These are phyloP conservation scores for Proisotoma minuta DNA, from an alignment of 2,888 invertebrate genomes.

Conservation along the genomic window DNA sequence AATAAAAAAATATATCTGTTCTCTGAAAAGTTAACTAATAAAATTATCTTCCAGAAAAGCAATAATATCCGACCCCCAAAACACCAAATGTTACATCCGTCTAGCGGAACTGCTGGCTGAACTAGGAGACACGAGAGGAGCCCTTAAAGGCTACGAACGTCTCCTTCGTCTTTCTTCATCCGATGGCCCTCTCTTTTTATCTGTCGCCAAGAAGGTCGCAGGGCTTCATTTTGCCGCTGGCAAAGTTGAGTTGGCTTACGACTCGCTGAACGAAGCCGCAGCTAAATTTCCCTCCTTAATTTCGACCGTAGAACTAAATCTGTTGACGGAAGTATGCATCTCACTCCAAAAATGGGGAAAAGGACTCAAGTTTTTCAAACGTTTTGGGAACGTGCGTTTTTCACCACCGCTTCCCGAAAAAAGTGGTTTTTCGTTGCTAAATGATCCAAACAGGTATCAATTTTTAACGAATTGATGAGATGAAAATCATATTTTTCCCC, in stretches of 20 bases:
- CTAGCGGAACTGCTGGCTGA: slow-evolving; percentile 66
- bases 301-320: slow-evolving; percentile 76
- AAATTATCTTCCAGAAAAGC: no score
- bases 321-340: slow-evolving; percentile 75
- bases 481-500: no score
- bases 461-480: no score
- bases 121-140: slow-evolving; percentile 60
- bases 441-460: no score
- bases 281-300: no score
- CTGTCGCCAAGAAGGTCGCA: slow-evolving; percentile 67
- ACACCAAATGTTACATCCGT: slow-evolving; percentile 66
- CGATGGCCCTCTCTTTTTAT: slow-evolving; percentile 48
- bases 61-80: slow-evolving; percentile 66
- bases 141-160: slow-evolving; percentile 68
- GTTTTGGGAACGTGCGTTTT: slow-evolving; percentile 8
- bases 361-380: slow-evolving; percentile 66
- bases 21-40: no score
- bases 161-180: slow-evolving; percentile 57
- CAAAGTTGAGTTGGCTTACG: slow-evolving; percentile 67
- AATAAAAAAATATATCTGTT: not conserved
- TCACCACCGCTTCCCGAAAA: slow-evolving; percentile 1
- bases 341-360: slow-evolving; percentile 64
- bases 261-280: slow-evolving; percentile 72
- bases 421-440: no score
- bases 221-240: slow-evolving; percentile 68